phyloP scores from a whole-genome alignment of 2,888 invertebrate species.

The Euplexia lucipara region DNA sequence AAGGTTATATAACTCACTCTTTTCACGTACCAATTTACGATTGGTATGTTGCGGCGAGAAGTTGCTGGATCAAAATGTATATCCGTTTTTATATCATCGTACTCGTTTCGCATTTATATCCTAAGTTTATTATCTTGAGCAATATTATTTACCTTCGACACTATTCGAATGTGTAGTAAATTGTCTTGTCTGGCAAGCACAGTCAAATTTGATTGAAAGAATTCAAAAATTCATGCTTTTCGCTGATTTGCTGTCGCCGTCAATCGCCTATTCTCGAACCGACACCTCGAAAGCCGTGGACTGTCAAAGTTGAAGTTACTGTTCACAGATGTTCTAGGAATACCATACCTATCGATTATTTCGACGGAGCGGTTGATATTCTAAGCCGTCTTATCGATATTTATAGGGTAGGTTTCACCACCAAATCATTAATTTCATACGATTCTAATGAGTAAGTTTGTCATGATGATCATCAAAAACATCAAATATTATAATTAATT shows the following conservation, averaged over 20 bases:
- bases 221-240: conserved; percentile 80
- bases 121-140: conserved; percentile 66
- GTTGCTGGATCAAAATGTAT: conserved; percentile 52
- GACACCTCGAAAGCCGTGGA: conserved; percentile 51
- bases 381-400: conserved; percentile 7
- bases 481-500: too few relatives aligned
- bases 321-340: conserved; percentile 21
- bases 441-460: too few relatives aligned
- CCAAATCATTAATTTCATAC: too few relatives aligned
- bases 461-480: too few relatives aligned
- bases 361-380: background rate
- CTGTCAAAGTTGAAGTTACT: conserved; percentile 59
- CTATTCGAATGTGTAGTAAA: conserved; percentile 78
- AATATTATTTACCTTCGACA: conserved; percentile 85
- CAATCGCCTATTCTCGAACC: conserved; percentile 49
- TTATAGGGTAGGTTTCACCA: background rate
- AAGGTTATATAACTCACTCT: conserved; percentile 90
- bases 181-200: conserved; percentile 76
- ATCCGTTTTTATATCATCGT: conserved; percentile 53
- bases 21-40: conserved; percentile 77
- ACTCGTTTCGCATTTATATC: conserved; percentile 50
- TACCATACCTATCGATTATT: conserved; percentile 29
- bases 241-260: conserved; percentile 69
- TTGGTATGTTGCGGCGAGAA: conserved; percentile 66
- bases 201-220: conserved; percentile 83